phyloP scores from a whole-genome alignment of 2,888 invertebrate genomes.

The Orthonychiurus folsomi region DNA sequence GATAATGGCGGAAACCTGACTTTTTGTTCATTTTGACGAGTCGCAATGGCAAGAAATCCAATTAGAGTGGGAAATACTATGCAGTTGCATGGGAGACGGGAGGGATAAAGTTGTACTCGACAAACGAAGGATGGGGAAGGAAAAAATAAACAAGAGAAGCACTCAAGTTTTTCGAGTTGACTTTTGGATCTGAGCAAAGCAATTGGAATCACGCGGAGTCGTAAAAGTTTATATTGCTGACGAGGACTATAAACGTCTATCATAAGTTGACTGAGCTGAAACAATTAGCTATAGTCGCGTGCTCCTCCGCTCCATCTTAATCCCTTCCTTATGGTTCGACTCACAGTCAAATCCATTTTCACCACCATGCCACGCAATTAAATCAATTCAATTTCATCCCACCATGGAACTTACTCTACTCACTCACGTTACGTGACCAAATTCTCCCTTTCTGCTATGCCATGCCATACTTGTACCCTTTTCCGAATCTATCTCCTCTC shows the following conservation, averaged over 20 bases:
- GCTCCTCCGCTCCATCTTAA: conserved; percentile 7
- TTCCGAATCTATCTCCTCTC: too few relatives aligned
- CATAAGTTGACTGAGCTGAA: conserved; percentile 15
- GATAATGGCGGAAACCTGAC: too few relatives aligned
- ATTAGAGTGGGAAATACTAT: background rate
- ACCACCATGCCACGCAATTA: conserved; percentile 5
- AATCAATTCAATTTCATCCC: background rate
- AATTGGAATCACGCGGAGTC: conserved; percentile 30
- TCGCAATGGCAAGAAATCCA: background rate
- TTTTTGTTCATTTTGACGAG: too few relatives aligned
- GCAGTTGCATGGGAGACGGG: background rate
- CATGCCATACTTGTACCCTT: too few relatives aligned
- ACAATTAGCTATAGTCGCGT: conserved; percentile 15
- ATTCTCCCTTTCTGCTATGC: too few relatives aligned
- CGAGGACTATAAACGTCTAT: conserved; percentile 26
- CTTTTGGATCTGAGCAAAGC: conserved; percentile 18
- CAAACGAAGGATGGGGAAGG: background rate
- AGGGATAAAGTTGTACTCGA: background rate
- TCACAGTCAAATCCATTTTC: background rate
- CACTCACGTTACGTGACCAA: too few relatives aligned
- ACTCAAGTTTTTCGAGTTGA: conserved; percentile 9
- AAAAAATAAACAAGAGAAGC: conserved; percentile 12
- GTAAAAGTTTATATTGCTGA: conserved; percentile 21
- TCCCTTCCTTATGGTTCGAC: background rate
- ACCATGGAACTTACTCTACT: too few relatives aligned